Evolutionary conservation across 2,113 vertebrate genomes (phyloP).

Genomic region (Macrotus californicus): DNA sequence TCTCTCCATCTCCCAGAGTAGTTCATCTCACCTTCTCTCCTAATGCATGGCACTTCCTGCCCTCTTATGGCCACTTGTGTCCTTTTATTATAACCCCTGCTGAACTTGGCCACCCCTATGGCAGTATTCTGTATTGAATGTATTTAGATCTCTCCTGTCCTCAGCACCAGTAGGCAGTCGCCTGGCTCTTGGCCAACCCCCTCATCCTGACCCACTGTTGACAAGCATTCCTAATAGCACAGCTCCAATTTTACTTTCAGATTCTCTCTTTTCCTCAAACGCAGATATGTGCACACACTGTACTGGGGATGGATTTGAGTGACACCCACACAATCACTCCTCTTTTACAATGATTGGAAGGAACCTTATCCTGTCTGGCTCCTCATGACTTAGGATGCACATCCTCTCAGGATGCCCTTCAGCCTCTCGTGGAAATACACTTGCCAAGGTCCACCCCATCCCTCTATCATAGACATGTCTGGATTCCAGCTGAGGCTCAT

Average conservation of each 20-base stretch:
- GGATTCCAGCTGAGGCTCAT: conserved; percentile 18
- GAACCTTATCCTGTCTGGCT: not conserved
- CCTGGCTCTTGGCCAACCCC: not conserved
- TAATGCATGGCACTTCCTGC: not conserved
- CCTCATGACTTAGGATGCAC: fast-evolving
- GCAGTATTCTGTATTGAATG: not conserved
- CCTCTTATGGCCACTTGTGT: not conserved
- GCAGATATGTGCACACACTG: not conserved
- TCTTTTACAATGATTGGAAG: not conserved
- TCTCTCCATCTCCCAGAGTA: not conserved
- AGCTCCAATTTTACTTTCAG: not conserved
- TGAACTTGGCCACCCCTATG: not conserved
- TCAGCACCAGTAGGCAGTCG: not conserved
- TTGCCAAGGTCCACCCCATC: not conserved
- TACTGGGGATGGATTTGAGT: not conserved
- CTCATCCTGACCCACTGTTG: not conserved
- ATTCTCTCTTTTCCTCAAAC: not conserved
- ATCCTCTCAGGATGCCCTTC: not conserved
- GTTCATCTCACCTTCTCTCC: not conserved
- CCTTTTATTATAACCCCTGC: not conserved
- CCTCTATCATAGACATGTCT: not conserved
- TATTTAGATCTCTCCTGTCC: not conserved
- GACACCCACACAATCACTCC: not conserved
- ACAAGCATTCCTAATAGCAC: not conserved
- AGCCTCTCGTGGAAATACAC: not conserved